Conservation (phyloP, 2,888 invertebrate genomes). For the Sclerodermus sp. region DNA sequence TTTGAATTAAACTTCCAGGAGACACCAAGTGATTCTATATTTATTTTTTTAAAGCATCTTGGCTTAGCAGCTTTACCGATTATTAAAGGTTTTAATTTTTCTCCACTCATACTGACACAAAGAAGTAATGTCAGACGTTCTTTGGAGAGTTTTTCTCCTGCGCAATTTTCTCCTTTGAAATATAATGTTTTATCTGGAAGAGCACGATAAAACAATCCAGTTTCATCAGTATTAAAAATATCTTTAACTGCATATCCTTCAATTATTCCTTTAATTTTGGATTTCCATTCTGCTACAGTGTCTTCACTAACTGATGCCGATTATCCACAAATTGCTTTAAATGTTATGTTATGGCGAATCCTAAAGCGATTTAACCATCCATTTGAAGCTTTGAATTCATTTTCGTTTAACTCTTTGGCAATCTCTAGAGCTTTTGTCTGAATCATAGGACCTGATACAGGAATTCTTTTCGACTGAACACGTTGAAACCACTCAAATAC, state of each 20-base stretch:
- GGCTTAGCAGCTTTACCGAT: constrained; percentile 46
- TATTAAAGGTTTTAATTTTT: constrained; percentile 40
- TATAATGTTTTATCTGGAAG: constrained; percentile 33
- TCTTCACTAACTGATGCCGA: constrained; percentile 26
- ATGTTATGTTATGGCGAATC: constrained; percentile 27
- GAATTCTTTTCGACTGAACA: constrained; percentile 2
- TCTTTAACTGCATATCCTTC: constrained; percentile 19
- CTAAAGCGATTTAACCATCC: constrained; percentile 39
- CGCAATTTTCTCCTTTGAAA: constrained; percentile 39
- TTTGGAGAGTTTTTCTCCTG: constrained; percentile 46
- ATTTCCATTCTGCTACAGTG: constrained; percentile 32
- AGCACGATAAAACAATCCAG: constrained; percentile 31
- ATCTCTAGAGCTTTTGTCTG: constrained; percentile 14
- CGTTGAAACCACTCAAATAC: constrained; percentile 13
- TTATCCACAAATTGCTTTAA: constrained; percentile 23
- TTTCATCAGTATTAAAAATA: constrained; percentile 39
- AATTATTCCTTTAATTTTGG: constrained; percentile 21
- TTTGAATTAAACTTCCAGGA: constrained; percentile 39
- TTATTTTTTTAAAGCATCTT: constrained; percentile 34
- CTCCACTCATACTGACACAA: constrained; percentile 40
- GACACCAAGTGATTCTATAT: constrained; percentile 31
- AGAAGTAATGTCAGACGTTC: constrained; percentile 41
- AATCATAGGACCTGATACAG: constrained; percentile 2
- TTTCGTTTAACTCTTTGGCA: constrained; percentile 10
- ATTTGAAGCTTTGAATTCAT: constrained; percentile 28